Base-by-base conservation (phyloP, 1,140 invertebrate genomes). In the Papilio aristodemus region DNA sequence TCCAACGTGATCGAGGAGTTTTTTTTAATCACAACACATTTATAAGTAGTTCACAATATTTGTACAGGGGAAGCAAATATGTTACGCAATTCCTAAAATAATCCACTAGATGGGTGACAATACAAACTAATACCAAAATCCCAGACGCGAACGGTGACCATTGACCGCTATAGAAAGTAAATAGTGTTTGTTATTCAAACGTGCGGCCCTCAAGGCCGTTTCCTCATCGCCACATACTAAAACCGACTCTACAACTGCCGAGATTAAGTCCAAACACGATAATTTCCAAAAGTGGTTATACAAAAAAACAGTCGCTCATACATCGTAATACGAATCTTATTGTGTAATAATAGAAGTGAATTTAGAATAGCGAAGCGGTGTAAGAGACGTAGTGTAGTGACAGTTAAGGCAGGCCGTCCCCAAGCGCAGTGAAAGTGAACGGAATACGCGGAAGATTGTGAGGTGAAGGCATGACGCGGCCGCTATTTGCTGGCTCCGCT, bases 91-190 rank as follows among this genome's bases (percentile, higher is more conserved):
- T 11, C 9, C 17, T 27, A 62, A 11, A 60, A 60, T 19, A 62
- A 62, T 19, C 19, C 36, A 62, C 36, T 10, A 19, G 17, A 10
- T 8, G 8, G 71, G 69, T 68, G 59, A 57, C 71, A 67, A 54
- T 62, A 75, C 75, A 76, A 75, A 72, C 32, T 25, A 50, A 71
- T 19, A 63, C 63, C 72, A 60, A 78, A 78, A 73, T 74, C 64
- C 77, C 69, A 74, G 71, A 73, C 59, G 41, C 71, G 50, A 62
- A 67, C 64, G 70, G 71, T 85, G 83, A 84, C 83, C 83, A 80
- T 79, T 86, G 85, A 86, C 85, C 85, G 83, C 80, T 79, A 84
- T 84, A 86, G 86, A 89, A 89, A 89, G 86, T 85, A 85, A 87
- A 87, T 81, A 85, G 72, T 67, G 67, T 54, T 22, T 54, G 73